These are phyloP conservation scores for Cygnus olor DNA, from an alignment of 2,797 vertebrate species.

Conservation along the genomic window DNA sequence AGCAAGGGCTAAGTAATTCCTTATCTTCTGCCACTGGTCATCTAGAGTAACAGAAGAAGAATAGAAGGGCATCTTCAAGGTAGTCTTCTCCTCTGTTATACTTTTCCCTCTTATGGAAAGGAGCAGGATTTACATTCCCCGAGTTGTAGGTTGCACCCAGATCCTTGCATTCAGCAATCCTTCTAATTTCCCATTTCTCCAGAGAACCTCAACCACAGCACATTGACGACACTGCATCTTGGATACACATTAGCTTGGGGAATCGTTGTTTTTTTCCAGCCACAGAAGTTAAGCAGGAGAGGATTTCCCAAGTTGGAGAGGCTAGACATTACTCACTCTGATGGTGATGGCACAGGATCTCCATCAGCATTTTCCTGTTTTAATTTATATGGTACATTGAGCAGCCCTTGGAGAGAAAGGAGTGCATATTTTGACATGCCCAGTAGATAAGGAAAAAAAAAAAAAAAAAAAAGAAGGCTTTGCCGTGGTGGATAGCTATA, in stretches of 20 bases:
- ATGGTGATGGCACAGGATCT: not conserved
- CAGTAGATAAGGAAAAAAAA: not conserved
- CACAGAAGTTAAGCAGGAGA: not conserved
- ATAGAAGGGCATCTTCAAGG: not conserved
- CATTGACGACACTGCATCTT: not conserved
- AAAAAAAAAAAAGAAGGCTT: not conserved
- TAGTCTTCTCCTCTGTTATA: not conserved
- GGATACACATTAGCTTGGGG: fast-evolving
- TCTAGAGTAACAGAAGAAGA: not conserved
- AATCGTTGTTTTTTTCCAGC: not conserved
- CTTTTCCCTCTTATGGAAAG: not conserved
- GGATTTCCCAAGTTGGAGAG: not conserved
- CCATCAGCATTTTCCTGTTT: not conserved
- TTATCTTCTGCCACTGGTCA: too few species aligned
- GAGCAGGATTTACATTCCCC: not conserved
- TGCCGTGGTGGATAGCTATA: not conserved
- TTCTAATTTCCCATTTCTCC: not conserved
- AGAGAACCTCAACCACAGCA: not conserved
- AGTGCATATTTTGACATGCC: not conserved
- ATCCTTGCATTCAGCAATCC: not conserved
- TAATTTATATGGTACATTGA: not conserved
- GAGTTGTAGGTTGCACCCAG: not conserved
- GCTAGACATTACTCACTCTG: not conserved
- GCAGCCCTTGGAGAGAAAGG: not conserved
- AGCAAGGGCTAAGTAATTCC: not conserved